Conservation (phyloP, 2,797 vertebrate genomes). For the Enteromius thamalakanensis region DNA sequence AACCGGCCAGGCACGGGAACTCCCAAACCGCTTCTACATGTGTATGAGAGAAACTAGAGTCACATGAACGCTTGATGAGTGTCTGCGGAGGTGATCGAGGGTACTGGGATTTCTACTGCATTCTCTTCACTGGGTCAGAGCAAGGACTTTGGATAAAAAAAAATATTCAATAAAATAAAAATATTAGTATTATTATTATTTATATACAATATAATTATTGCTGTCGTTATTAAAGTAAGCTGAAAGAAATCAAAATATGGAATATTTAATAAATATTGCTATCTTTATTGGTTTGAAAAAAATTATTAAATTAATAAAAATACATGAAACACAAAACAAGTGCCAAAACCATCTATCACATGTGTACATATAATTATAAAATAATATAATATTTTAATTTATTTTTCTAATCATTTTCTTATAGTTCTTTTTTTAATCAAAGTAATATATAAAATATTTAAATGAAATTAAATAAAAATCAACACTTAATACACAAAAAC, state of each 20-base stretch:
- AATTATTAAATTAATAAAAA: background rate
- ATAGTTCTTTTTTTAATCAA: no score
- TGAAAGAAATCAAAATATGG: background rate
- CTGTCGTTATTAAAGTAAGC: background rate
- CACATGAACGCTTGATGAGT: background rate
- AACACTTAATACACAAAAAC: no score
- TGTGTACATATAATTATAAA: no score
- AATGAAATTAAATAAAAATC: no score
- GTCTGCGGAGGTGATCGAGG: background rate
- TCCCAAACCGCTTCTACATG: slow-evolving; percentile 30
- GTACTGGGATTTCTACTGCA: background rate
- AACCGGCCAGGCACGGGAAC: slow-evolving; percentile 37
- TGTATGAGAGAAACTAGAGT: background rate
- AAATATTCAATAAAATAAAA: background rate
- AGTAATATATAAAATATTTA: background rate
- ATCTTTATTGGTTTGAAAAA: background rate
- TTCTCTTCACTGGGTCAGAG: background rate
- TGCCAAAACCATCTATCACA: no score
- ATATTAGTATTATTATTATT: no score
- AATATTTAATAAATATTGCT: background rate
- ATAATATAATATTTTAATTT: no score
- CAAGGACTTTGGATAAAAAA: background rate
- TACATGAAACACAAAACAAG: no score
- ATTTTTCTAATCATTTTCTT: no score
- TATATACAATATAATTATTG: no score